Evolutionary conservation across 2,888 invertebrate genomes (phyloP), one percentile per base, ranked within the genome.

Genomic region (Tanypteryx hageni): DNA sequence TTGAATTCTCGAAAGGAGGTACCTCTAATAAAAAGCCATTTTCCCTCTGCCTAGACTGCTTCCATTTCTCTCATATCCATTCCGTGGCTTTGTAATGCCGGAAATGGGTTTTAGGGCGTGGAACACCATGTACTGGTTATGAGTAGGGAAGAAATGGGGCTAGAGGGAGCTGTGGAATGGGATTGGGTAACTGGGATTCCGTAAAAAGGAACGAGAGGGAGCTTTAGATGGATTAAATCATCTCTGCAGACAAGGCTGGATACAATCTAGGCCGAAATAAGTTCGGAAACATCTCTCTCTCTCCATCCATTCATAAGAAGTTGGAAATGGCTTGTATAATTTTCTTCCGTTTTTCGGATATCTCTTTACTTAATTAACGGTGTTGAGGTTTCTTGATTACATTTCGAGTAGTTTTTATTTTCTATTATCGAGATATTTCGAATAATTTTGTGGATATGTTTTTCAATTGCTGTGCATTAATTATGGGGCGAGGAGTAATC

Each of bases 171-270:
- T 44, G 44, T 44, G 44, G 44, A 44, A 44, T 44, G 44, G 44
- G 44, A 44, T 44, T 44, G 76, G 76, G 76, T n/a, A 64, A 8
- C 18, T n/a, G 64, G 64, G 64, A 76, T 76, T 76, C 76, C 27
- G 76, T 22, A 11, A 76, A 76, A 76, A 14, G 10, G 76, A 27
- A 76, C 27, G 76, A 27, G 27, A 27, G 76, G 11, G 16, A 27
- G 76, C 64, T 64, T 64, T 18, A 64, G 64, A 22, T 27, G 27
- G 76, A 76, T 76, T 76, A 13, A 76, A 76, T 76, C 76, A 76
- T 27, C 11, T 22, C 76, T 22, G n/a, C n/a, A 22, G n/a, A 68
- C 27, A 27, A 27, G 11, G 76, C 4, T 27, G 76, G 8, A 22
- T 76, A 27, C 22, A 76, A 76, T 76, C 76, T 13, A 76, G 27